Evolutionary conservation across 2,888 invertebrate genomes (phyloP).

Genomic region (Pheosia tremula): DNA sequence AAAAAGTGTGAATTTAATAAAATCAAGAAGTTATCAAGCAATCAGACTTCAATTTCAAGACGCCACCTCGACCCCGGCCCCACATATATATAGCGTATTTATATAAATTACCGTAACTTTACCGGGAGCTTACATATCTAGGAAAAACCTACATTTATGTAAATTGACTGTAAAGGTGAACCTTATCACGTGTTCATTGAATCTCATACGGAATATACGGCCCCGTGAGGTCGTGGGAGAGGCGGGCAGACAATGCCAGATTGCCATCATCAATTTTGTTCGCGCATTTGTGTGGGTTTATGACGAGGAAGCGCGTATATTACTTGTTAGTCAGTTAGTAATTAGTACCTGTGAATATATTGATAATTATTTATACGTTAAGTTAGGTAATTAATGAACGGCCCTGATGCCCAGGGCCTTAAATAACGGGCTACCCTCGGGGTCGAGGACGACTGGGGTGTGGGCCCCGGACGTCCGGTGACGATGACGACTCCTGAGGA

Average conservation of each 20-base stretch:
- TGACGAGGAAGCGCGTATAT: conserved; percentile 45
- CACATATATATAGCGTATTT: neutral
- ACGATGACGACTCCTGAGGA: too few relatives aligned
- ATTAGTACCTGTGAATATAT: neutral
- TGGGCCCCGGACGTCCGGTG: too few relatives aligned
- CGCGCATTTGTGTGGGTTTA: conserved; percentile 51
- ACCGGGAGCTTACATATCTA: conserved; percentile 8
- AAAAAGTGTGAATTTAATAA: too few relatives aligned
- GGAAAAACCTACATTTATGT: conserved; percentile 38
- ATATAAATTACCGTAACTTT: too few relatives aligned
- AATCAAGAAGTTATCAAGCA: too few relatives aligned
- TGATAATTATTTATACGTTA: neutral
- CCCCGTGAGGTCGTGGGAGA: conserved; percentile 71
- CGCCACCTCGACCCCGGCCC: too few relatives aligned
- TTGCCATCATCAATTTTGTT: conserved; percentile 68
- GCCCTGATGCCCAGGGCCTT: too few relatives aligned
- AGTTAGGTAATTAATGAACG: neutral
- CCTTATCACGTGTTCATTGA: conserved; percentile 51
- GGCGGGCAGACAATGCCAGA: conserved; percentile 37
- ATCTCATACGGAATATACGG: conserved; percentile 46
- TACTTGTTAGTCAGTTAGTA: neutral
- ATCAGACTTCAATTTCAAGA: too few relatives aligned
- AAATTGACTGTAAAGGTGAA: conserved; percentile 39
- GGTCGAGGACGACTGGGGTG: too few relatives aligned
- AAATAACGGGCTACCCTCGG: too few relatives aligned